These are phyloP conservation scores for Cerastoderma edule DNA, from an alignment of 2,888 invertebrate genomes.

Conservation along the genomic window DNA sequence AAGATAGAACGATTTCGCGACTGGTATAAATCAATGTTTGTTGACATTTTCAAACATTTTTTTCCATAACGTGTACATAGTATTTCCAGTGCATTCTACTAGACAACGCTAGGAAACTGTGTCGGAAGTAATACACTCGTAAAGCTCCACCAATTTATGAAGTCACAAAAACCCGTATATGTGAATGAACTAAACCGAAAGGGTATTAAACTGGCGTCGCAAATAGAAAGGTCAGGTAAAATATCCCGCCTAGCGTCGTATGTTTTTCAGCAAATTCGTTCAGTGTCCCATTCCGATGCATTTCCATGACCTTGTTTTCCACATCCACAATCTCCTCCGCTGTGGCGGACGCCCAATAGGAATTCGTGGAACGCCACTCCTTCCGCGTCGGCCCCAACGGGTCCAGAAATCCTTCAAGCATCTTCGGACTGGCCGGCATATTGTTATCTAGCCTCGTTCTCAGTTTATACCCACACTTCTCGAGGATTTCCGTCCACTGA, in stretches of 20 bases:
- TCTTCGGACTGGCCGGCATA: background rate
- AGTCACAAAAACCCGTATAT: slow-evolving; percentile 10
- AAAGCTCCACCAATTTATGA: no score
- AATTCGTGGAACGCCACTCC: slow-evolving; percentile 37
- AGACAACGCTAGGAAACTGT: no score
- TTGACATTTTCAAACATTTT: no score
- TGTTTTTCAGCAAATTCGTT: slow-evolving; percentile 32
- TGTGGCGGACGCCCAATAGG: slow-evolving; percentile 36
- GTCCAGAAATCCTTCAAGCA: background rate
- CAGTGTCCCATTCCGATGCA: slow-evolving; percentile 21
- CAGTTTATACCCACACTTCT: background rate
- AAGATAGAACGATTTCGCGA: no score
- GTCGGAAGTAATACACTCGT: no score
- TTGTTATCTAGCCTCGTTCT: background rate
- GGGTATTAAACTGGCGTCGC: background rate
- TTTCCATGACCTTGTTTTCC: slow-evolving; percentile 20
- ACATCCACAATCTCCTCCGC: slow-evolving; percentile 30
- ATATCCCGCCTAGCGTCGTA: slow-evolving; percentile 14
- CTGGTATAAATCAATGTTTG: no score
- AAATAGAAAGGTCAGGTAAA: slow-evolving; percentile 4
- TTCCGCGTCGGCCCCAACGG: slow-evolving; percentile 30
- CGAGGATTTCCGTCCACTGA: background rate
- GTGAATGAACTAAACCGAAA: background rate
- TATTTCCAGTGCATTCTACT: no score
- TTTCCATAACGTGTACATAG: no score